These are phyloP conservation scores for Melanargia galathea DNA, from an alignment of 2,888 invertebrate genomes.

Conservation along the genomic window DNA sequence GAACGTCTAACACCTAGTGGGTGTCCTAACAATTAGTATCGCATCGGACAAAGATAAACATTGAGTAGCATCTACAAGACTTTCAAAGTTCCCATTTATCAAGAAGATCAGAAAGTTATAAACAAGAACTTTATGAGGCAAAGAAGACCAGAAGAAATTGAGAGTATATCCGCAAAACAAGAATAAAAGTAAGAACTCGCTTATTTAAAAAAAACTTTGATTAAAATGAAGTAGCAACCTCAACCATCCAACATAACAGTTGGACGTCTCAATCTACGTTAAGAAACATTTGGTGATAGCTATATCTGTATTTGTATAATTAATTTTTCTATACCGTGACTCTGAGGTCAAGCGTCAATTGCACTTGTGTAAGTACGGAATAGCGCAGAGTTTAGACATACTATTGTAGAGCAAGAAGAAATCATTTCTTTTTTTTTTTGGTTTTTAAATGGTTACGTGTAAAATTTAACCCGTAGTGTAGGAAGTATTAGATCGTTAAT, in stretches of 20 bases:
- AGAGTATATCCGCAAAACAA: not conserved
- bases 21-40: too few species aligned
- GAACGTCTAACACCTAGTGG: too few species aligned
- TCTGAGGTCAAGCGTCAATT: slow-evolving; percentile 66
- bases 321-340: slow-evolving; percentile 62
- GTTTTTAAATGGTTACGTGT: too few species aligned
- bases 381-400: slow-evolving; percentile 28
- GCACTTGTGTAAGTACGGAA: slow-evolving; percentile 50
- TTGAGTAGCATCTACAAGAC: too few species aligned
- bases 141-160: too few species aligned
- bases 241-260: slow-evolving; percentile 31
- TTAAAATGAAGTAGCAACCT: slow-evolving; percentile 16
- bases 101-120: too few species aligned
- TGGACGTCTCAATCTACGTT: slow-evolving; percentile 44
- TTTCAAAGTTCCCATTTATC: too few species aligned
- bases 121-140: too few species aligned
- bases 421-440: too few species aligned
- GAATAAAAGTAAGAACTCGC: not conserved
- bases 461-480: too few species aligned
- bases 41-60: too few species aligned
- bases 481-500: too few species aligned
- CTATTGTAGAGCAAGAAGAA: not conserved
- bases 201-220: not conserved
- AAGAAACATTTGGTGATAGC: slow-evolving; percentile 61
- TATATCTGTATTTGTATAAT: slow-evolving; percentile 66